phyloP scores from a whole-genome alignment of 1,140 invertebrate genomes.

The Diploscapter pachys region DNA sequence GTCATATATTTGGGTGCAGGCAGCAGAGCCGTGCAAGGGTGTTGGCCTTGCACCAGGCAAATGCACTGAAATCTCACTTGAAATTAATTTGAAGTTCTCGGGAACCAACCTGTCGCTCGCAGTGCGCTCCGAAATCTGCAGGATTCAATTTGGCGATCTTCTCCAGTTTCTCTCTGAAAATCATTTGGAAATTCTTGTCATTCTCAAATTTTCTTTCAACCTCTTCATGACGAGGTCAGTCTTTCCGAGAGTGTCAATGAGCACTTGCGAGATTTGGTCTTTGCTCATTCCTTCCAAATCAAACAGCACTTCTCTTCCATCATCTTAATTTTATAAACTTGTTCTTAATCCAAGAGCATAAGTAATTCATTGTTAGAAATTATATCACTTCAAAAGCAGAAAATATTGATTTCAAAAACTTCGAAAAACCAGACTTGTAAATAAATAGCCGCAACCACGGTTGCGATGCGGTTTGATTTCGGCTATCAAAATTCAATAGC shows the following conservation, averaged over 20 bases:
- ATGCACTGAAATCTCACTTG: slow-evolving; percentile 70
- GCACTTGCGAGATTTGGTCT: slow-evolving; percentile 77
- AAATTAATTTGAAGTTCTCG: neutral
- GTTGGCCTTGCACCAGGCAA: slow-evolving; percentile 86
- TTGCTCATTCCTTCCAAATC: slow-evolving; percentile 78
- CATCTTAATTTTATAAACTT: slow-evolving; percentile 65
- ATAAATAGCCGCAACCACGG: neutral
- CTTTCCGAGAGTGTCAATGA: slow-evolving; percentile 79
- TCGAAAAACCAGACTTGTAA: too few species aligned
- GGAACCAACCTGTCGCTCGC: slow-evolving; percentile 64
- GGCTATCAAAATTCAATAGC: too few species aligned
- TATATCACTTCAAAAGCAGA: too few species aligned
- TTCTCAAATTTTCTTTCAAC: too few species aligned
- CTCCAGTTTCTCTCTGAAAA: slow-evolving; percentile 64
- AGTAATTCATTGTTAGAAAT: too few species aligned
- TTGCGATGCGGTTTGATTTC: too few species aligned
- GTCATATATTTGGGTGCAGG: slow-evolving; percentile 77
- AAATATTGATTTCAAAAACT: too few species aligned
- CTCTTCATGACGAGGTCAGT: slow-evolving; percentile 66
- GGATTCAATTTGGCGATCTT: slow-evolving; percentile 79
- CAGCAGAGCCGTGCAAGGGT: slow-evolving; percentile 80
- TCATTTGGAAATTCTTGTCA: too few species aligned
- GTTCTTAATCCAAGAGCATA: neutral
- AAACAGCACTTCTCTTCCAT: slow-evolving; percentile 78
- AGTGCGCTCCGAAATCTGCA: slow-evolving; percentile 84